Percentiles rank a stretch among this genome's conserved stretches.
Evolutionary conservation across 2,113 vertebrate genomes (phyloP).

Genomic region (Oncorhynchus kisutch): DNA sequence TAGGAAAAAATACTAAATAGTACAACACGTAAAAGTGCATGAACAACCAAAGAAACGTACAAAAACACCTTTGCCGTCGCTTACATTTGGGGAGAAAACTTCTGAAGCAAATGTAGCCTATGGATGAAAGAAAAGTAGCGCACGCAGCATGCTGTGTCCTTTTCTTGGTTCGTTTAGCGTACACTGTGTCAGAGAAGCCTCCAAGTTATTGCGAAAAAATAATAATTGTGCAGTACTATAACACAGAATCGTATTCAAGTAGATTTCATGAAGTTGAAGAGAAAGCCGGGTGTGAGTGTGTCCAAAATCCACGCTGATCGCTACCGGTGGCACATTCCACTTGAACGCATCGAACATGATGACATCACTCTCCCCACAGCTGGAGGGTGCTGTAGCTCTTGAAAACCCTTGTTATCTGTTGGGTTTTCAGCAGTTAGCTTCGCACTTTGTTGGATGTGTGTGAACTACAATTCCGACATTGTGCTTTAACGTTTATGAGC

Average conservation of each 20-base stretch:
- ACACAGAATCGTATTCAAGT: background rate
- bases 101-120: background rate
- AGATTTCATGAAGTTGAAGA: background rate
- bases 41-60: background rate
- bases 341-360: background rate
- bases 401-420: too few relatives aligned
- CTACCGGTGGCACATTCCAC: background rate
- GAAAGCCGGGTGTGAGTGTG: conserved; percentile 1
- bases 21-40: background rate
- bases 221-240: too few relatives aligned
- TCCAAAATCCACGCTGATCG: background rate
- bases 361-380: conserved; percentile 15
- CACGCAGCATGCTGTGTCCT: background rate
- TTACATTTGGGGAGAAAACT: background rate
- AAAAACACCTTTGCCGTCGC: background rate
- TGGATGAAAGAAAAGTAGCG: background rate
- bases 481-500: background rate
- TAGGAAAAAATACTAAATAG: background rate
- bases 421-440: too few relatives aligned
- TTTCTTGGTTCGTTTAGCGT: background rate
- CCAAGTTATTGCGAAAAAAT: too few relatives aligned
- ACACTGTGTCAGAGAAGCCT: background rate
- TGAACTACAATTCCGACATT: too few relatives aligned
- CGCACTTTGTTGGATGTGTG: too few relatives aligned
- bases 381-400: background rate